These are phyloP conservation scores for Rissa tridactyla DNA, from an alignment of 2,113 vertebrate species.

Conservation along the genomic window DNA sequence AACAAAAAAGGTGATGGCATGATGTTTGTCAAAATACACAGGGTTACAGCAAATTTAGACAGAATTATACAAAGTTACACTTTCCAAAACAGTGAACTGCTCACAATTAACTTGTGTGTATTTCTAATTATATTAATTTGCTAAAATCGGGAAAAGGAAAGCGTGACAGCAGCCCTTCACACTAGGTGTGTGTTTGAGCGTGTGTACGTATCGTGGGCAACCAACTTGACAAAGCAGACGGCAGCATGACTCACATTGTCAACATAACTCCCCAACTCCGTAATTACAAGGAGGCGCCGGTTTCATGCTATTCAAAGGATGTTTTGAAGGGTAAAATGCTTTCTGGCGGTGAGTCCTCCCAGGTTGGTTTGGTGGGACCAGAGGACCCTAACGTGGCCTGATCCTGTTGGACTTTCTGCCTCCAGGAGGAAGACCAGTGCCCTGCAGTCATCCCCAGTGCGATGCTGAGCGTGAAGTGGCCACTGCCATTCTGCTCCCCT, in stretches of 20 bases:
- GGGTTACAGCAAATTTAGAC: background rate
- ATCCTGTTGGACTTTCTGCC: background rate
- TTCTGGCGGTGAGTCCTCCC: background rate
- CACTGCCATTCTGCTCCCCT: background rate
- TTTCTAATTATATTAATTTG: background rate
- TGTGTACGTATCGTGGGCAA: background rate
- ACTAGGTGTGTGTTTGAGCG: background rate
- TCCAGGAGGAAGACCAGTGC: background rate
- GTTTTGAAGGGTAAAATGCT: background rate
- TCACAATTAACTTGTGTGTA: background rate
- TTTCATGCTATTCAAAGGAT: background rate
- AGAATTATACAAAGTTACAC: background rate
- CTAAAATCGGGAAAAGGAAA: background rate
- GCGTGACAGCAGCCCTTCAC: background rate
- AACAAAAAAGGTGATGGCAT: background rate
- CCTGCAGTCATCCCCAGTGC: background rate
- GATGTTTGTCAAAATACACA: background rate
- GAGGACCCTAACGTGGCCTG: background rate
- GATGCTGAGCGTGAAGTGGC: background rate
- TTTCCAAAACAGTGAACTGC: background rate
- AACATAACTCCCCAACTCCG: background rate
- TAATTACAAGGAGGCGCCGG: background rate
- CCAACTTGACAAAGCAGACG: background rate
- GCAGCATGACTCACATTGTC: background rate
- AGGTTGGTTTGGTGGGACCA: background rate